These are phyloP conservation scores for Schizotus pectinicornis DNA, from an alignment of 2,888 invertebrate species.

Conservation along the genomic window DNA sequence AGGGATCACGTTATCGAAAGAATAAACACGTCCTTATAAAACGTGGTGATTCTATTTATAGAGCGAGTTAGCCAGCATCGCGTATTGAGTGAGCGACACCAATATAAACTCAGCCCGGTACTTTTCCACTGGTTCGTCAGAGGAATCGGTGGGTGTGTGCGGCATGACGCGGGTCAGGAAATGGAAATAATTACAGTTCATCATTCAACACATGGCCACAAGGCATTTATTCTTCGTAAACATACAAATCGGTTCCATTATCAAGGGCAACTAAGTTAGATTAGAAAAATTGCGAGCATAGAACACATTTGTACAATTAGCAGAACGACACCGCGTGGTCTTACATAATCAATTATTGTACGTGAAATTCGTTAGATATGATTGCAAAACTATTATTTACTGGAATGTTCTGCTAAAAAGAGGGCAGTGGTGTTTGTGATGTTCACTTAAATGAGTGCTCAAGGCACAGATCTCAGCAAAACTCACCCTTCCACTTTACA, in stretches of 20 bases:
- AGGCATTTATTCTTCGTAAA: slow-evolving; percentile 27
- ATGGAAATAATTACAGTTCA: neutral
- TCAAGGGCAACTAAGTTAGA: slow-evolving; percentile 4
- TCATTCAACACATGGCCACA: slow-evolving; percentile 19
- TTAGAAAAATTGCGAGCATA: slow-evolving; percentile 5
- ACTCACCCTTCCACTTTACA: slow-evolving; percentile 12
- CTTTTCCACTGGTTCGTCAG: slow-evolving; percentile 19
- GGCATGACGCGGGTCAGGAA: neutral
- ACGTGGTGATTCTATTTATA: slow-evolving; percentile 14
- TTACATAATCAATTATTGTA: slow-evolving; percentile 28
- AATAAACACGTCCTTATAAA: neutral
- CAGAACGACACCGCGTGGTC: slow-evolving; percentile 12
- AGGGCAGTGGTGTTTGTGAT: slow-evolving; percentile 28
- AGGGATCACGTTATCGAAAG: no score
- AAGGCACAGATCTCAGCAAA: slow-evolving; percentile 6
- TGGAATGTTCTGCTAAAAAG: slow-evolving; percentile 32
- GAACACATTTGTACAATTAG: slow-evolving; percentile 21
- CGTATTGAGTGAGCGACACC: slow-evolving; percentile 11
- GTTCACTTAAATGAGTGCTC: neutral
- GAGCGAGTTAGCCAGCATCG: slow-evolving; percentile 11
- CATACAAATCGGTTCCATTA: slow-evolving; percentile 28
- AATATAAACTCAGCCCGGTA: slow-evolving; percentile 8
- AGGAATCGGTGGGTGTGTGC: neutral
- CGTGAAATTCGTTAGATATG: slow-evolving; percentile 36
- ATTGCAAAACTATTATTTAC: slow-evolving; percentile 26